Evolutionary conservation across 2,113 vertebrate genomes (phyloP), one percentile per base, ranked within the genome.

Genomic region (Geothlypis trichas): DNA sequence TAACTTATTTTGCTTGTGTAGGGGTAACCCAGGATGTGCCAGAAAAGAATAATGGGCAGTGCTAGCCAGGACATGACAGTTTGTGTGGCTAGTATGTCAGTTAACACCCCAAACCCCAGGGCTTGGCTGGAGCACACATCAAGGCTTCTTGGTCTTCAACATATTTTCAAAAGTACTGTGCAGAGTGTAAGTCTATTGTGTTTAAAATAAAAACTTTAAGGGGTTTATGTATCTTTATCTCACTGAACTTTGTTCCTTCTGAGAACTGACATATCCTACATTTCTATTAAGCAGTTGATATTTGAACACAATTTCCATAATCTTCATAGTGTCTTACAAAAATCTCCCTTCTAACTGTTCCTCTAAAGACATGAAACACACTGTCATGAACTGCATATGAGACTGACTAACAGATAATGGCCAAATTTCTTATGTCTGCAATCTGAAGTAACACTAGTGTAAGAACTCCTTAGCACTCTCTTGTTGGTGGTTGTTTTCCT

Each of bases 201-300:
- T 81, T 95, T 96, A 66, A 92, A 87, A 46, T 51, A 78, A 83
- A 71, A 89, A 55, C 35, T 74, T 68, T 49, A 42, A 75, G 24
- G 18, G 4, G 1, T 80, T 92, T 89, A 47, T 5, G 3, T 61
- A 63, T 24, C 30, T 74, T 81, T 61, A 75, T 76, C 21, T 88
- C 68, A 39, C 14, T 61, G 57, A 93, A 55, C 19, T 92, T 82
- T 68, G 10, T 57, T 92, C 24, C 41, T 79, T 78, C n/a, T 5
- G 37, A 82, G 39, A 93, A 68, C 28, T 51, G 26, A 85, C n/a
- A 54, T 15, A 69, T 49, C 24, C 49, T 68, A 81, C 8, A 52
- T 51, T 93, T 80, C 91, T 77, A 74, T 87, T 61, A 80, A 92
- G 57, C 39, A 58, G n/a, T 66, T 83, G 75, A 72, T 95, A 85